phyloP scores from a whole-genome alignment of 92 coral and sea anemone species.

The Siderastrea siderea region DNA sequence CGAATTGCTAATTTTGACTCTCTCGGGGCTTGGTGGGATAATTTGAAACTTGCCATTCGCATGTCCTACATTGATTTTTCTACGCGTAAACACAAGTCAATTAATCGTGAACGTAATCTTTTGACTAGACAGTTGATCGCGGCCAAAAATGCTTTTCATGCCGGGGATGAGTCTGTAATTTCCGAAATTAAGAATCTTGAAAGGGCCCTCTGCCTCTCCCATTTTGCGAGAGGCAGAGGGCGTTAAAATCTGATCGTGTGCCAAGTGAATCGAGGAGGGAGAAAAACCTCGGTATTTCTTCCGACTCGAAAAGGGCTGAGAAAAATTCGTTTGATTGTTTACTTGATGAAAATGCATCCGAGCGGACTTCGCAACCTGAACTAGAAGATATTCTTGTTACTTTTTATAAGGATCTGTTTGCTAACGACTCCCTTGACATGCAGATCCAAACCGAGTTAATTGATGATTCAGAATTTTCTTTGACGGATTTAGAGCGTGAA shows the following conservation, averaged over 20 bases:
- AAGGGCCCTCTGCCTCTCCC: background rate
- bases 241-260: slow-evolving; percentile 1
- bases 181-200: background rate
- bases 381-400: background rate
- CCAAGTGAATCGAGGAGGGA: slow-evolving; percentile 1
- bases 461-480: background rate
- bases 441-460: background rate
- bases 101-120: background rate
- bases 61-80: background rate
- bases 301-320: background rate
- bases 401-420: background rate
- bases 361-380: background rate
- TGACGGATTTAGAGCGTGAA: background rate
- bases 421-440: background rate
- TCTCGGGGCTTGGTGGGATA: slow-evolving; percentile 15
- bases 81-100: too few species aligned
- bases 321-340: background rate
- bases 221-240: background rate
- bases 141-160: background rate
- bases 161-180: background rate
- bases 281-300: background rate
- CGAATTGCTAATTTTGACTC: background rate
- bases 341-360: background rate
- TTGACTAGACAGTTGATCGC: background rate
- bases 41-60: background rate